A percentile compares a stretch with the other conserved stretches of the same genome.
Conservation (phyloP, 2,113 vertebrate species). For the Erythrolamprus reginae region DNA sequence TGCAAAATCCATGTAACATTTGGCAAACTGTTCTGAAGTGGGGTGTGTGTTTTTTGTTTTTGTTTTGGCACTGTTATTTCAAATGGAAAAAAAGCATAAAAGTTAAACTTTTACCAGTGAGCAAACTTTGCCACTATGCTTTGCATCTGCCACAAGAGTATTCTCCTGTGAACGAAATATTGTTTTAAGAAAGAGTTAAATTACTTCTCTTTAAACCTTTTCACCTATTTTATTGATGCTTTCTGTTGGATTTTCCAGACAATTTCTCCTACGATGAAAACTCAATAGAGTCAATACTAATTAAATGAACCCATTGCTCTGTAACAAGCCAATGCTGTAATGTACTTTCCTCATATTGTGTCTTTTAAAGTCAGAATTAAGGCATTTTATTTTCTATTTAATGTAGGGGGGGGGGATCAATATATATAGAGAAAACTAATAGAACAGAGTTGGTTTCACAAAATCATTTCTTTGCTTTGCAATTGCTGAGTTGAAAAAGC, state of each 20-base stretch:
- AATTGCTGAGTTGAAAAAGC: neutral
- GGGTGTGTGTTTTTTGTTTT: neutral
- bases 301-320: conserved; percentile 5
- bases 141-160: conserved; percentile 11
- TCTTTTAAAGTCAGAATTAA: conserved; percentile 15
- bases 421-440: neutral
- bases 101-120: conserved; percentile 10
- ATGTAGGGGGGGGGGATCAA: neutral
- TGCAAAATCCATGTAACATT: neutral
- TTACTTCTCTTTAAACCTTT: conserved; percentile 22
- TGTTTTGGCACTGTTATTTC: conserved; percentile 6
- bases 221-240: conserved; percentile 8
- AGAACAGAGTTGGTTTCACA: neutral
- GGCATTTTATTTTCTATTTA: neutral
- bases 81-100: accelerated
- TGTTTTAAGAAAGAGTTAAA: conserved; percentile 20
- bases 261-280: conserved; percentile 34
- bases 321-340: conserved; percentile 15
- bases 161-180: conserved; percentile 37
- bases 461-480: neutral
- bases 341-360: neutral
- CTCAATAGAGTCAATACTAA: neutral
- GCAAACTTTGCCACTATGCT: neutral
- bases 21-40: neutral
- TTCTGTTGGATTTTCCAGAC: conserved; percentile 18